Evolutionary conservation across 2,113 vertebrate species (phyloP).

Genomic region (Penelope pileata): DNA sequence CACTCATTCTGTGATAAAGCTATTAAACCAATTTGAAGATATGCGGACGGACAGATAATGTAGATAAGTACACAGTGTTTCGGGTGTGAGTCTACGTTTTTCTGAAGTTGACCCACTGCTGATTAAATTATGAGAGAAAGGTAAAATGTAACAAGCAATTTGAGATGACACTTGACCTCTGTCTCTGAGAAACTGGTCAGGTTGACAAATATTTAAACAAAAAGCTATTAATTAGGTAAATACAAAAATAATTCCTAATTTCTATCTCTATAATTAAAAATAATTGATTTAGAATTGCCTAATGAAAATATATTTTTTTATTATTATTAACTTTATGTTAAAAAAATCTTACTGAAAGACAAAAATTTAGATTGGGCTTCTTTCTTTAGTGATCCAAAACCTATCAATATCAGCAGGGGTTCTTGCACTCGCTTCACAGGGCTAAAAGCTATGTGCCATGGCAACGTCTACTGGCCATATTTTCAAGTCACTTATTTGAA

Average conservation of each 20-base stretch:
- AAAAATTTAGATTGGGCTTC: background rate
- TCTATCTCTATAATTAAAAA: too few species aligned
- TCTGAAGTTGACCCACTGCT: background rate
- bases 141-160: background rate
- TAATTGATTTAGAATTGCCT: background rate
- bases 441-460: background rate
- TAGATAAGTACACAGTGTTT: background rate
- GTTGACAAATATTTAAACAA: conserved; percentile 10
- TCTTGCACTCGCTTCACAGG: background rate
- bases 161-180: background rate
- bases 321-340: background rate
- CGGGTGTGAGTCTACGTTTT: background rate
- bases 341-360: background rate
- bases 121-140: background rate
- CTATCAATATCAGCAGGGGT: background rate
- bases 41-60: background rate
- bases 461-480: background rate
- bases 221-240: conserved; percentile 7
- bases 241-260: too few species aligned
- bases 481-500: background rate
- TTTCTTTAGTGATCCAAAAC: background rate
- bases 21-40: background rate
- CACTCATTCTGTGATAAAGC: too few species aligned
- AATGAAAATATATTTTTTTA: background rate
- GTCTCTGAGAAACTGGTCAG: background rate